Evolutionary conservation across 2,888 invertebrate genomes (phyloP).

Genomic region (Serripes groenlandicus): DNA sequence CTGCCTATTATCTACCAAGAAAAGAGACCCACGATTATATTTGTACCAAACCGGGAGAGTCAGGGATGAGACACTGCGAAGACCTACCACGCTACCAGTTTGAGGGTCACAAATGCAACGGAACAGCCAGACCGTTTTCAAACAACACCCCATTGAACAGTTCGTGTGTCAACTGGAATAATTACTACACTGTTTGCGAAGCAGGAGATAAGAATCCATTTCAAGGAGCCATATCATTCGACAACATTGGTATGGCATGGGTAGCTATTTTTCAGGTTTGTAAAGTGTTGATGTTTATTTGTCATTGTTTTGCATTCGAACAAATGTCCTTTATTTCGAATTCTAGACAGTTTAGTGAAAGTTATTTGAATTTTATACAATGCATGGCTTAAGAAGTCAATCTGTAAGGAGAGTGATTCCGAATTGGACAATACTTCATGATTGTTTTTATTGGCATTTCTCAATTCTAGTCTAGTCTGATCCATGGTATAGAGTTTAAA

Average conservation of each 20-base stretch:
- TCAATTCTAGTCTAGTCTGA: too few species aligned
- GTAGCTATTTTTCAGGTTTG: constrained; percentile 99
- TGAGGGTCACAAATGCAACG: constrained; percentile 91
- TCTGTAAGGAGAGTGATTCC: too few species aligned
- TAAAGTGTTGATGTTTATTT: too few species aligned
- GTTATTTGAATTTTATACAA: too few species aligned
- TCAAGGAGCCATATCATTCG: constrained; percentile 99
- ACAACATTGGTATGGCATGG: constrained; percentile 99
- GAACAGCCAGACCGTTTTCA: constrained; percentile 89
- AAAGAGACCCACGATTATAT: constrained; percentile 92
- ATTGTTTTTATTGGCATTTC: too few species aligned
- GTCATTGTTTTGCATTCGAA: too few species aligned
- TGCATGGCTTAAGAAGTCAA: too few species aligned
- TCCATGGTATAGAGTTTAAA: too few species aligned
- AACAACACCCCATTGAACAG: constrained; percentile 87
- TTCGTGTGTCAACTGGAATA: constrained; percentile 99
- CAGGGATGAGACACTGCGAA: constrained; percentile 94
- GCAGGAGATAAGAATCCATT: constrained; percentile 98
- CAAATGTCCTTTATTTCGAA: too few species aligned
- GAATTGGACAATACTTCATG: too few species aligned
- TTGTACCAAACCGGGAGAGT: constrained; percentile 96
- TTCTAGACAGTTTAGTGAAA: too few species aligned
- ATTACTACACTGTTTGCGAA: constrained; percentile 98
- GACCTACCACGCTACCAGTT: constrained; percentile 87
- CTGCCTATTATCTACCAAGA: constrained; percentile 76